Conservation (phyloP, 2,888 invertebrate species). For the Erynnis tages region DNA sequence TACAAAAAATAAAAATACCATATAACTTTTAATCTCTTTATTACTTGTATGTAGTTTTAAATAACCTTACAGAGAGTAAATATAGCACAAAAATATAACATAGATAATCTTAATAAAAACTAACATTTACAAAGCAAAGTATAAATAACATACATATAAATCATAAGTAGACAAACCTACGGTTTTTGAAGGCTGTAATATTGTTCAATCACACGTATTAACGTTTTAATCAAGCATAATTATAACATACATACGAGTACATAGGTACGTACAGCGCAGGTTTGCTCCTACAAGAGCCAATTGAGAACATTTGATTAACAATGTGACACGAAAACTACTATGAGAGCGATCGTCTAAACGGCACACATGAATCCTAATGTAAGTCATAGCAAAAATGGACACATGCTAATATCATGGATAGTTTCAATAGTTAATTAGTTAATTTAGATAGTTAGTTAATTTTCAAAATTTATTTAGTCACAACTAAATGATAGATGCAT, state of each 20-base stretch:
- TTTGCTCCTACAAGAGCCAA: not conserved
- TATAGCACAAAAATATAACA: not conserved
- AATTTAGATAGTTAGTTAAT: too few relatives aligned
- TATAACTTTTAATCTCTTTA: not conserved
- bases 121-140: not conserved
- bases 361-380: not conserved
- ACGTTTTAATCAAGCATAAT: too few relatives aligned
- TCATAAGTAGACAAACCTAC: not conserved
- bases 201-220: too few relatives aligned
- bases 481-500: too few relatives aligned
- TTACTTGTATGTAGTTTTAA: too few relatives aligned
- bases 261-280: not conserved
- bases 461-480: too few relatives aligned
- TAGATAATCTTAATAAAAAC: too few relatives aligned
- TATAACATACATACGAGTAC: too few relatives aligned
- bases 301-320: not conserved
- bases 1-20: not conserved
- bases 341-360: conserved; percentile 10
- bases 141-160: not conserved
- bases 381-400: too few relatives aligned
- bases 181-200: too few relatives aligned
- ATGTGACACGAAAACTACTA: conserved; percentile 6
- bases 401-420: too few relatives aligned
- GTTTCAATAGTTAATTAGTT: too few relatives aligned
- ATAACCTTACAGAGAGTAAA: not conserved